Percentiles rank a stretch among this genome's conserved stretches.
phyloP scores from a whole-genome alignment of 2,888 invertebrate genomes.

The Nephrotoma flavescens region DNA sequence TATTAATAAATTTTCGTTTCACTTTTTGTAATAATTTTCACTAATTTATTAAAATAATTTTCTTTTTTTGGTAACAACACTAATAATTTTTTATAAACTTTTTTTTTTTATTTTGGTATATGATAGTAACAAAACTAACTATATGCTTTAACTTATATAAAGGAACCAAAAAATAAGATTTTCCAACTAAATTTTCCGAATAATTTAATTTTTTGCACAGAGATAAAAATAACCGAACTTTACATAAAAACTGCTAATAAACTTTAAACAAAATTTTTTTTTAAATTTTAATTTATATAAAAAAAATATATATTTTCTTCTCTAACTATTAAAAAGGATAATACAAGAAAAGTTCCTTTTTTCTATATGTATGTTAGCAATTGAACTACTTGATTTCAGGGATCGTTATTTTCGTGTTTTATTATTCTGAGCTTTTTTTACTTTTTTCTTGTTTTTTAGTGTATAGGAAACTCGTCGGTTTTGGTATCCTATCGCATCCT shows the following conservation, averaged over 20 bases:
- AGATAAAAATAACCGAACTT: neutral
- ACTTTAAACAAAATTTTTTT: neutral
- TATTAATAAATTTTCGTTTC: neutral
- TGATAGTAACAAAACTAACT: neutral
- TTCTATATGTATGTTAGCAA: neutral
- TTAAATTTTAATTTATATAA: neutral
- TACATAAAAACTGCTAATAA: neutral
- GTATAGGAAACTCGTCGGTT: neutral
- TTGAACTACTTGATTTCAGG: constrained; percentile 6
- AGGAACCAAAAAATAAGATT: neutral
- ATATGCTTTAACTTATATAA: neutral
- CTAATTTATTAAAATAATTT: neutral
- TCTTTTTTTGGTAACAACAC: neutral
- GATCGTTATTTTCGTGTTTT: neutral
- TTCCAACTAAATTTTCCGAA: neutral
- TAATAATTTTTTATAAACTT: neutral
- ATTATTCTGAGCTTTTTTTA: neutral
- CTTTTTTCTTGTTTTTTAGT: neutral
- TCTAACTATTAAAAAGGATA: neutral
- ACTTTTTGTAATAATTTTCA: neutral
- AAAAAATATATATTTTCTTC: neutral
- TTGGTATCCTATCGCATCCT: neutral
- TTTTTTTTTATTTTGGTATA: neutral
- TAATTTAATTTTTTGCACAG: neutral
- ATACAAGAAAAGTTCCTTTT: neutral